Base-by-base conservation (phyloP, 2,113 vertebrate genomes). In the Alces alces region DNA sequence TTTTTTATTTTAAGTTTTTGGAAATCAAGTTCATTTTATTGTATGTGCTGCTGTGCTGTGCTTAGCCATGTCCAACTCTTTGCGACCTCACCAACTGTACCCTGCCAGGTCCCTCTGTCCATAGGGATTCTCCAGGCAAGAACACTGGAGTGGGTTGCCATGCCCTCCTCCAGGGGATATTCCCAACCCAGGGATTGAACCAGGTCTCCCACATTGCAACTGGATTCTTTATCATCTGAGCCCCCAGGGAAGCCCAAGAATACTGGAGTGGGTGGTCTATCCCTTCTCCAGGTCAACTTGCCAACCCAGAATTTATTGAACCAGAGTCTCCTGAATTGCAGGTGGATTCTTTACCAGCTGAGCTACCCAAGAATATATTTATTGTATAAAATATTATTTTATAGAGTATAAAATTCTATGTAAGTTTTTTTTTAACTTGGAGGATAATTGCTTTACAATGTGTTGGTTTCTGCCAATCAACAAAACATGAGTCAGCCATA, bases 51-150 rank as follows among this genome's bases (percentile, higher is more conserved):
- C n/a, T 36, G 19, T 70, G 19, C 64, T 36, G 64, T 36, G 64
- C n/a, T 70, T 23, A 70, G 64, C 64, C n/a, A 23, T 36, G 9
- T 36, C 19, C n/a, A 36, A 23, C 64, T 70, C 64, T 36, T 5
- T 70, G 64, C 1, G 0, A 23, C 19, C 64, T 19, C 64, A 36
- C 19, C 4, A 0, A 10, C 64, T 70, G 1, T 36, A 23, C 0
- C 64, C n/a, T 6, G 4, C 4, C n/a, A 70, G 5, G n/a, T 6
- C 2, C 64, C 64, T 70, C n/a, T 23, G 17, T 36, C 19, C 64
- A 36, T 6, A 12, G 5, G 61, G n/a, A 70, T 70, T 36, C n/a
- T 36, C 64, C 64, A 70, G 64, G 17, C 64, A 36, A 36, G 64
- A 36, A 36, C 21, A 21, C 64, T 66, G n/a, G n/a, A 70, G 17